phyloP scores from a whole-genome alignment of 2,888 invertebrate genomes.

The Capitulum mitella region DNA sequence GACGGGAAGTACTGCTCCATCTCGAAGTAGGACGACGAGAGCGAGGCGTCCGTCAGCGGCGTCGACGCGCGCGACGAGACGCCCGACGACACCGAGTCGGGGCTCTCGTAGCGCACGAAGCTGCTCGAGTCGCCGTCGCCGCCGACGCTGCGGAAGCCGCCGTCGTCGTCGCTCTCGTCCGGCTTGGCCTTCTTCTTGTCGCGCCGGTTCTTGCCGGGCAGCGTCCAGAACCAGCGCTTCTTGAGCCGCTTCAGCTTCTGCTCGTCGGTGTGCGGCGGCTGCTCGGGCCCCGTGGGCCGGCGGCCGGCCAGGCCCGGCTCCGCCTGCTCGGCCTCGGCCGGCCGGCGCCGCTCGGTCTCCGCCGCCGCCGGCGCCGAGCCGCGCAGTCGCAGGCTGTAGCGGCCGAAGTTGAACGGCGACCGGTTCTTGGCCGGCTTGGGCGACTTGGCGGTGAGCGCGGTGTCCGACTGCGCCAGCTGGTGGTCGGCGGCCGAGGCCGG shows the following conservation, averaged over 20 bases:
- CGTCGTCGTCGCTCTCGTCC: constrained; percentile 35
- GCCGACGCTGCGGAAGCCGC: constrained; percentile 30
- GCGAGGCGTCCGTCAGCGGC: constrained; percentile 9
- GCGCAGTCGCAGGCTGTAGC: background rate
- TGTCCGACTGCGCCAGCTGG: background rate
- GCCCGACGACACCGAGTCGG: constrained; percentile 34
- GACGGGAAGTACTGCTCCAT: constrained; percentile 26
- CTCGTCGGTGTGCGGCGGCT: background rate
- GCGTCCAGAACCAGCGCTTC: constrained; percentile 37
- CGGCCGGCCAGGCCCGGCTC: background rate
- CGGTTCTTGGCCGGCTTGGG: background rate
- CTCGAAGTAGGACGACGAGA: constrained; percentile 21
- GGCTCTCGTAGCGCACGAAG: constrained; percentile 35
- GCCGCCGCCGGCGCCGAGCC: background rate
- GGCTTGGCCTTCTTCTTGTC: constrained; percentile 34
- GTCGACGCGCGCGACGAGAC: constrained; percentile 8
- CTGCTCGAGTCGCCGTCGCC: constrained; percentile 30
- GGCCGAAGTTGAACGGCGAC: constrained; percentile 2
- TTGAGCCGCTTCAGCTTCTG: constrained; percentile 35
- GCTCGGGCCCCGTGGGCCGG: background rate
- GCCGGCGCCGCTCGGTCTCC: background rate
- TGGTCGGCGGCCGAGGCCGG: background rate
- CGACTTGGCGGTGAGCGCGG: background rate
- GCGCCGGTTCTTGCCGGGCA: constrained; percentile 29
- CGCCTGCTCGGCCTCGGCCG: background rate